These are phyloP conservation scores for Tupiocoris notatus DNA, from an alignment of 2,888 invertebrate species.

Conservation along the genomic window DNA sequence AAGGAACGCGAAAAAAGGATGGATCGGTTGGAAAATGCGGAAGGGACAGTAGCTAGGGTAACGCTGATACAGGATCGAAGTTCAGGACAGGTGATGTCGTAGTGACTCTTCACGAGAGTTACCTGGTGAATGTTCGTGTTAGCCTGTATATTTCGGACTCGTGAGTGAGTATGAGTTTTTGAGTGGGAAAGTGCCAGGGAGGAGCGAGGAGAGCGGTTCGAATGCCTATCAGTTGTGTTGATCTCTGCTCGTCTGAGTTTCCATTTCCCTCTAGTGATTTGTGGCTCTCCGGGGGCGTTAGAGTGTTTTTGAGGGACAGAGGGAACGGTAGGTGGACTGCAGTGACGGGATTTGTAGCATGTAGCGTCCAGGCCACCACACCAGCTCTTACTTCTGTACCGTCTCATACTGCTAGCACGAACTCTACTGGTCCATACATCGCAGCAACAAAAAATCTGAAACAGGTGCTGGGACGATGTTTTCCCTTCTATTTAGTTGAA, in stretches of 20 bases:
- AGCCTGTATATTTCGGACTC: not conserved
- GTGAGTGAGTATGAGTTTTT: not conserved
- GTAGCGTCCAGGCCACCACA: too few relatives aligned
- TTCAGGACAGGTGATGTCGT: not conserved
- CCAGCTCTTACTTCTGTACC: too few relatives aligned
- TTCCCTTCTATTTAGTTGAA: too few relatives aligned
- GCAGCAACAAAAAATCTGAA: too few relatives aligned
- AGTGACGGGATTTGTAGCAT: constrained; percentile 2
- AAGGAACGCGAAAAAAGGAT: not conserved
- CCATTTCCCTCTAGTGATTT: constrained; percentile 38
- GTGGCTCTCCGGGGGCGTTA: constrained; percentile 18
- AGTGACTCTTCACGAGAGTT: not conserved
- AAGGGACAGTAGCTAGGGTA: constrained; percentile 8
- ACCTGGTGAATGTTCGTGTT: not conserved
- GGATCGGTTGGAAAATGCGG: not conserved
- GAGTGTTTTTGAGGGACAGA: not conserved
- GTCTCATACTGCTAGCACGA: too few relatives aligned
- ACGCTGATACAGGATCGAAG: not conserved
- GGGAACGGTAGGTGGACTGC: not conserved
- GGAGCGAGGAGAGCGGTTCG: not conserved
- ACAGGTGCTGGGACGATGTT: too few relatives aligned
- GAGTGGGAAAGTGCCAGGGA: not conserved
- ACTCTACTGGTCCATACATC: too few relatives aligned
- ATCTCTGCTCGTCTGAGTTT: constrained; percentile 39
- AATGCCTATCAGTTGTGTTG: constrained; percentile 31